Conservation (phyloP, 2,113 vertebrate genomes). For the Condylura cristata region DNA sequence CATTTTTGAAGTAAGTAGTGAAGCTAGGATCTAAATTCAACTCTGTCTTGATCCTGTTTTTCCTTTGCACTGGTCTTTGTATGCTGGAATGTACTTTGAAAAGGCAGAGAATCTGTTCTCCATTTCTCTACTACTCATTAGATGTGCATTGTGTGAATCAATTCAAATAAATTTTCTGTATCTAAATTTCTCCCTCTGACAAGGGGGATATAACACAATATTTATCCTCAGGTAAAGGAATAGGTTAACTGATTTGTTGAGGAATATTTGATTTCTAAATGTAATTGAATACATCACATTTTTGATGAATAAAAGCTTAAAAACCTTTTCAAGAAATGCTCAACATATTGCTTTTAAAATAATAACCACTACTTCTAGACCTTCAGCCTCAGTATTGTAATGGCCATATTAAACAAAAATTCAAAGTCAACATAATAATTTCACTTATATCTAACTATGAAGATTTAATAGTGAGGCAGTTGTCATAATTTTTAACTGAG, state of each 20-base stretch:
- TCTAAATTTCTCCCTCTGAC: not conserved
- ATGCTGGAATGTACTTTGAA: not conserved
- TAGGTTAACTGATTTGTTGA: not conserved
- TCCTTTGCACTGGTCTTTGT: not conserved
- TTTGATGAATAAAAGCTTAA: not conserved
- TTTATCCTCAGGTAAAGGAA: not conserved
- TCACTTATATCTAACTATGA: not conserved
- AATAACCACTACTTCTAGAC: not conserved
- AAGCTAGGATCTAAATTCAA: slow-evolving; percentile 26
- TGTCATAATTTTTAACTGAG: not conserved
- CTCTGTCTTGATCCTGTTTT: not conserved
- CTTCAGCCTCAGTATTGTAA: not conserved
- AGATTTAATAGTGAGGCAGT: not conserved
- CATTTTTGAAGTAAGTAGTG: not conserved
- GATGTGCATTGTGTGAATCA: not conserved
- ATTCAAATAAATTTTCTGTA: not conserved
- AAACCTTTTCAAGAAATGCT: not conserved
- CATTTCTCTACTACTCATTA: not conserved
- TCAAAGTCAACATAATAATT: not conserved
- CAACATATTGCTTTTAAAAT: not conserved
- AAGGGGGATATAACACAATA: not conserved
- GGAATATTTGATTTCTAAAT: slow-evolving; percentile 1
- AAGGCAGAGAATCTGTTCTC: not conserved
- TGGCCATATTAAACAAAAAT: not conserved
- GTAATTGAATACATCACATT: not conserved